Conservation (phyloP, 2,113 vertebrate species). For the Sapayoa aenigma region DNA sequence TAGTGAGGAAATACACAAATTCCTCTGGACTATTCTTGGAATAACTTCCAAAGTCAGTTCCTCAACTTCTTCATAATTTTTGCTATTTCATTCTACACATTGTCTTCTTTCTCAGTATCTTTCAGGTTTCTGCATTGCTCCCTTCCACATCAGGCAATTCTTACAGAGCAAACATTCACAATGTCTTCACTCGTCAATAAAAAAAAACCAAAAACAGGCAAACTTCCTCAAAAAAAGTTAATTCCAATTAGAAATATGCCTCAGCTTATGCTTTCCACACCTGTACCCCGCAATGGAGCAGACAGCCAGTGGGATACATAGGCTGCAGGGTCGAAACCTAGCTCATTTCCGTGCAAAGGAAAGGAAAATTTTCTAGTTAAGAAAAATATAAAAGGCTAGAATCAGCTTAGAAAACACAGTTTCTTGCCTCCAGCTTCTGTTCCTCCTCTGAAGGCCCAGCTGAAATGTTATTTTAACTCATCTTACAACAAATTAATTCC, state of each 20-base stretch:
- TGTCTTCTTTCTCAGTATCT: not conserved
- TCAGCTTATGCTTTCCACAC: not conserved
- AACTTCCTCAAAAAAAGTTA: not conserved
- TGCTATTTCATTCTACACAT: not conserved
- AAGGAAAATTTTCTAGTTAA: not conserved
- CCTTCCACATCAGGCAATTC: not conserved
- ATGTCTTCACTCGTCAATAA: not conserved
- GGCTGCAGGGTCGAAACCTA: not conserved
- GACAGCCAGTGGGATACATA: not conserved
- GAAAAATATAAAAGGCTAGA: not conserved
- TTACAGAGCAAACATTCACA: not conserved
- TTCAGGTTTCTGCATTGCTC: not conserved
- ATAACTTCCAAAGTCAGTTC: not conserved
- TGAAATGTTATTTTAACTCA: not conserved
- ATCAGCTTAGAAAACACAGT: not conserved
- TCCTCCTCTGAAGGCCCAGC: not conserved
- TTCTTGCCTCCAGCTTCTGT: not conserved
- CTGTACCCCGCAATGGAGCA: not conserved
- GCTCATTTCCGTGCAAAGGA: not conserved
- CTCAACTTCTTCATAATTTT: not conserved
- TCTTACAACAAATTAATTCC: not conserved
- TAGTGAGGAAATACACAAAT: not conserved
- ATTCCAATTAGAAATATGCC: not conserved
- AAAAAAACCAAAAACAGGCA: not conserved
- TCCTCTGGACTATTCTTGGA: not conserved